phyloP scores from a whole-genome alignment of 2,113 vertebrate species.

The Takifugu flavidus region DNA sequence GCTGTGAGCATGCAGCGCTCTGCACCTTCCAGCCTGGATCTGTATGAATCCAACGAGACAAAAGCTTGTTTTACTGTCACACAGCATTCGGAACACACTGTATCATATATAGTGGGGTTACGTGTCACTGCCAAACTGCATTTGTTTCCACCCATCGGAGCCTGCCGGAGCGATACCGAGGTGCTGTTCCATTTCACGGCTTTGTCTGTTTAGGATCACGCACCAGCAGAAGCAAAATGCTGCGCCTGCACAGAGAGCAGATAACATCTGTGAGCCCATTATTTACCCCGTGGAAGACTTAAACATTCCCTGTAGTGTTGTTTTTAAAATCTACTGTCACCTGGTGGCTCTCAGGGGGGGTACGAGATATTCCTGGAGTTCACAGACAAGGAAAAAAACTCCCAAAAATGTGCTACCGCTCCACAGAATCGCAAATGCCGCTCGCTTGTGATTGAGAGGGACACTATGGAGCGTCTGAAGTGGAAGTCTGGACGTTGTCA shows the following conservation, averaged over 20 bases:
- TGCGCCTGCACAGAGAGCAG: slow-evolving; percentile 38
- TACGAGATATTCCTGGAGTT: neutral
- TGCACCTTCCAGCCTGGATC: slow-evolving; percentile 6
- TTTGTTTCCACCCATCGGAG: slow-evolving; percentile 51
- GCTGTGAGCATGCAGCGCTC: neutral
- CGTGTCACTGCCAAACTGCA: slow-evolving; percentile 51
- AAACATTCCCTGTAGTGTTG: slow-evolving; percentile 9
- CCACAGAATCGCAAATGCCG: neutral
- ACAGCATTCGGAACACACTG: slow-evolving; percentile 52
- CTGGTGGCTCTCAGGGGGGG: slow-evolving; percentile 3
- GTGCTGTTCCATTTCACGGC: slow-evolving; percentile 56
- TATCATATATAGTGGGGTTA: slow-evolving; percentile 50
- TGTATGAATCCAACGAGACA: slow-evolving; percentile 43
- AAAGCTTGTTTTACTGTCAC: slow-evolving; percentile 54
- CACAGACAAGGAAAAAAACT: slow-evolving; percentile 23
- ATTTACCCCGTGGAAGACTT: slow-evolving; percentile 41
- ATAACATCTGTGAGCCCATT: slow-evolving; percentile 52
- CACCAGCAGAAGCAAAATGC: slow-evolving; percentile 46
- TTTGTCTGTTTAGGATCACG: slow-evolving; percentile 60
- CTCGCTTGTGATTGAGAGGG: neutral
- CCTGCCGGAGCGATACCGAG: slow-evolving; percentile 55
- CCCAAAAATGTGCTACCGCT: slow-evolving; percentile 9
- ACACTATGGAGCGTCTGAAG: no score
- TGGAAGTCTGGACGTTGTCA: no score
- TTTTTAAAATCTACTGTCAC: slow-evolving; percentile 17